A percentile compares a stretch with the other conserved stretches of the same genome.
Evolutionary conservation across 2,113 vertebrate species (phyloP).

Genomic region (Malurus melanocephalus): DNA sequence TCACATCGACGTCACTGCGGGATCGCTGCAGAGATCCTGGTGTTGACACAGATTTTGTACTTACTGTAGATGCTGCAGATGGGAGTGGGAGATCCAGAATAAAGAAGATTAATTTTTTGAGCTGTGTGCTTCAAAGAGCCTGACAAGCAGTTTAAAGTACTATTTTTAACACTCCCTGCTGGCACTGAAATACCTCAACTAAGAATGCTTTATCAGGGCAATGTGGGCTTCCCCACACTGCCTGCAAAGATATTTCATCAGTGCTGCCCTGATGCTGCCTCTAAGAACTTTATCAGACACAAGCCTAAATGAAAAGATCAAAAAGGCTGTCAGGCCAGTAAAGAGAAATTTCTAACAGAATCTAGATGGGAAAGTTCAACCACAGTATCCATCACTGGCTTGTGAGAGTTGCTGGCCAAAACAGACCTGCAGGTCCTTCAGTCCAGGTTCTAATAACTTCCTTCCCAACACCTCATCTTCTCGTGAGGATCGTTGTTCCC

Average conservation of each 20-base stretch:
- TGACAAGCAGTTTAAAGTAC: conserved; percentile 54
- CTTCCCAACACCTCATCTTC: conserved; percentile 24
- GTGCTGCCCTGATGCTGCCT: background rate
- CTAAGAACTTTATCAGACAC: background rate
- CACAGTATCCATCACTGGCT: background rate
- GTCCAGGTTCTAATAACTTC: background rate
- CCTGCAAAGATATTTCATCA: conserved; percentile 30
- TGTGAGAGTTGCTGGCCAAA: background rate
- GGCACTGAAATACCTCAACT: conserved; percentile 8
- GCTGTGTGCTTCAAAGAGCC: conserved; percentile 38
- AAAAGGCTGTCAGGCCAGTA: conserved; percentile 6
- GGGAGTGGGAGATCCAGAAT: conserved; percentile 47
- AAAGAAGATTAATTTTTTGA: conserved; percentile 62
- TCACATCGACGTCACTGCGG: conserved; percentile 95
- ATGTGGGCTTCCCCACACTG: conserved; percentile 16
- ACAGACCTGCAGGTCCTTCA: conserved; percentile 27
- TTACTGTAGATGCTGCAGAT: conserved; percentile 83
- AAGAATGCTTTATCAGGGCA: conserved; percentile 22
- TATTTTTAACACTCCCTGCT: conserved; percentile 44
- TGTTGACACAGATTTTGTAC: conserved; percentile 79
- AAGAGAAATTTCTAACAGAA: background rate
- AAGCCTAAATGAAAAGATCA: conserved; percentile 10
- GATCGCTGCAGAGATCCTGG: conserved; percentile 93
- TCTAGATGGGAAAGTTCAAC: background rate
- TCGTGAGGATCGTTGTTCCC: background rate